Percentiles rank a stretch among this genome's conserved stretches.
These are phyloP conservation scores for Temnopleurus reevesii DNA, from an alignment of 53 echinoderm and acorn worm genomes.

Conservation along the genomic window DNA sequence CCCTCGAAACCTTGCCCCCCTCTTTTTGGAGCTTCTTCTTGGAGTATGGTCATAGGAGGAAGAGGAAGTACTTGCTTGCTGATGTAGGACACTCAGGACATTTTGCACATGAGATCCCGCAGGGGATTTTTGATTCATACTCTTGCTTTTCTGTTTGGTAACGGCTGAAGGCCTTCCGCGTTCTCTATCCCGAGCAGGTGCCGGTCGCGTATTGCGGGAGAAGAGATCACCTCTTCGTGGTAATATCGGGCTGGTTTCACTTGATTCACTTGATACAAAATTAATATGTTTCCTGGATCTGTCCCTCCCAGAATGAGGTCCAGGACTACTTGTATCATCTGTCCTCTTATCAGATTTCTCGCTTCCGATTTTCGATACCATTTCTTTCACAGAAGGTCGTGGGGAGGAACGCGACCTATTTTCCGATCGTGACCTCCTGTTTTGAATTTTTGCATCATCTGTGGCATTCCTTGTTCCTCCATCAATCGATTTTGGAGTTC, in stretches of 20 bases:
- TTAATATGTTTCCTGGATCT: not conserved
- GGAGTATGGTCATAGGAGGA: conserved; percentile 43
- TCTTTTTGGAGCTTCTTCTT: not conserved
- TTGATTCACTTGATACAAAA: conserved; percentile 49
- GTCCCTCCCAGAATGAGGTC: not conserved
- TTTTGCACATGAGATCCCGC: conserved; percentile 64
- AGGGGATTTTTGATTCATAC: not conserved
- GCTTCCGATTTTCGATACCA: conserved; percentile 38
- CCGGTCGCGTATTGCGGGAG: conserved; percentile 6
- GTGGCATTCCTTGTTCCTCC: not conserved
- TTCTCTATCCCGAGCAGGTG: conserved; percentile 9
- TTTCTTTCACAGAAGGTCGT: conserved; percentile 47
- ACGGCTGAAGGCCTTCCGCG: not conserved
- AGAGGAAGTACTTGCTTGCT: conserved; percentile 27
- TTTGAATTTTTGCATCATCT: not conserved
- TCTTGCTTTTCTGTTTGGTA: conserved; percentile 1
- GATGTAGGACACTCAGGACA: conserved; percentile 41
- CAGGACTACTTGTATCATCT: not conserved
- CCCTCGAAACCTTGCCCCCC: conserved; percentile 16
- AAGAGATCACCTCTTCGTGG: not conserved
- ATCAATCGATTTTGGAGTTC: not conserved
- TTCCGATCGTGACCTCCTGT: not conserved
- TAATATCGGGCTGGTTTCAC: conserved; percentile 48
- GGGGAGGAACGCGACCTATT: not conserved
- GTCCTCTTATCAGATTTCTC: not conserved